These are phyloP conservation scores for Drosophila pachea DNA, from an alignment of 1,140 invertebrate species.

Conservation along the genomic window DNA sequence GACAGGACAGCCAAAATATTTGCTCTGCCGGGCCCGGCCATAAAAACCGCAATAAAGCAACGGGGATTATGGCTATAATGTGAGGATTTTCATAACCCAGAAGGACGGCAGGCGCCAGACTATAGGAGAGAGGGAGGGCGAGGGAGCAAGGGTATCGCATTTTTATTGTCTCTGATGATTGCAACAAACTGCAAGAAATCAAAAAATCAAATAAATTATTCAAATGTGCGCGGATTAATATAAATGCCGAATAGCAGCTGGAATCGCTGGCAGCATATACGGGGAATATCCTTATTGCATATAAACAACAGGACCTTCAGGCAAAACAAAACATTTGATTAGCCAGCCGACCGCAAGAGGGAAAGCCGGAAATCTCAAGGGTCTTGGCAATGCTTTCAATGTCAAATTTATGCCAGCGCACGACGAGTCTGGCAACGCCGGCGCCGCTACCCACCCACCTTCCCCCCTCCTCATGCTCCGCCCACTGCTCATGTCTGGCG, in stretches of 20 bases:
- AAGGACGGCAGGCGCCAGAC: not conserved
- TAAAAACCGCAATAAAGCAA: conserved; percentile 77
- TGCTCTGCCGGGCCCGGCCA: conserved; percentile 46
- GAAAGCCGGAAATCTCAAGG: not conserved
- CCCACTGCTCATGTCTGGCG: not conserved
- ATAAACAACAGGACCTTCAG: not conserved
- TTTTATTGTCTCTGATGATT: conserved; percentile 74
- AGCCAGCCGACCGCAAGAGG: not conserved
- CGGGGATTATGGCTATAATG: conserved; percentile 72
- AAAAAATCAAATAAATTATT: conserved; percentile 78
- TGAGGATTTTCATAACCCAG: conserved; percentile 58
- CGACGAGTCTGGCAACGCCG: conserved; percentile 56
- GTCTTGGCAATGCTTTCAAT: conserved; percentile 55
- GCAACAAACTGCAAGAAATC: conserved; percentile 68
- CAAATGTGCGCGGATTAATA: conserved; percentile 62
- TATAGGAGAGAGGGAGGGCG: not conserved
- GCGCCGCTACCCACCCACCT: not conserved
- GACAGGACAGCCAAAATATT: conserved; percentile 44
- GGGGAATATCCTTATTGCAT: not conserved
- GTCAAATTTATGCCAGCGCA: conserved; percentile 73
- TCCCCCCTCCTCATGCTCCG: not conserved
- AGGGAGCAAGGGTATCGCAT: conserved; percentile 25
- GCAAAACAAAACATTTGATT: conserved; percentile 17
- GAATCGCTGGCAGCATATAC: conserved; percentile 11
- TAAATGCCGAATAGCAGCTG: conserved; percentile 40